phyloP scores from a whole-genome alignment of 2,888 invertebrate genomes.

The Noctua janthe region DNA sequence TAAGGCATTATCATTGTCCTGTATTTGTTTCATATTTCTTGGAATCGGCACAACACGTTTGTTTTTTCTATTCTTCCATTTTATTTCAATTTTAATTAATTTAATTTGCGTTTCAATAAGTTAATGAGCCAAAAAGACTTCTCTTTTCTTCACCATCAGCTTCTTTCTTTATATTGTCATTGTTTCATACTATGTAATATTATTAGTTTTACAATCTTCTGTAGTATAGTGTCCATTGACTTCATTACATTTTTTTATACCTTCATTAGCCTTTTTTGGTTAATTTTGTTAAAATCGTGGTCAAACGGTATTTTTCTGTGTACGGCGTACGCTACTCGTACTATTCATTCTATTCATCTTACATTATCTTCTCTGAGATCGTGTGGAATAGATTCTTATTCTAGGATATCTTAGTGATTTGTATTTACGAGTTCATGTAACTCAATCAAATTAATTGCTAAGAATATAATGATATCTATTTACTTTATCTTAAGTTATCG shows the following conservation, averaged over 20 bases:
- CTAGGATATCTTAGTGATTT: constrained; percentile 19
- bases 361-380: neutral
- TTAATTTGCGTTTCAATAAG: neutral
- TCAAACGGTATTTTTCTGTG: neutral
- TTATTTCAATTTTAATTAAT: neutral
- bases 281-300: neutral
- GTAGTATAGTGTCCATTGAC: neutral
- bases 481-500: constrained; percentile 17
- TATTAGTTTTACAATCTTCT: neutral
- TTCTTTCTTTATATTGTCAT: neutral
- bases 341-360: neutral
- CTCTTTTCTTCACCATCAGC: neutral
- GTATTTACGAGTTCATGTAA: constrained; percentile 1
- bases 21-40: neutral
- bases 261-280: neutral
- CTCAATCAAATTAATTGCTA: neutral
- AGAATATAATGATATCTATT: constrained; percentile 14
- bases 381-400: constrained; percentile 11
- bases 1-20: neutral
- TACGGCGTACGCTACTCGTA: neutral
- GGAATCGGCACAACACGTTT: neutral
- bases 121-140: neutral
- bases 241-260: neutral
- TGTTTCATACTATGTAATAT: neutral
- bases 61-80: neutral